Conservation (phyloP, 2,888 invertebrate genomes). For the Saturnia japonica region DNA sequence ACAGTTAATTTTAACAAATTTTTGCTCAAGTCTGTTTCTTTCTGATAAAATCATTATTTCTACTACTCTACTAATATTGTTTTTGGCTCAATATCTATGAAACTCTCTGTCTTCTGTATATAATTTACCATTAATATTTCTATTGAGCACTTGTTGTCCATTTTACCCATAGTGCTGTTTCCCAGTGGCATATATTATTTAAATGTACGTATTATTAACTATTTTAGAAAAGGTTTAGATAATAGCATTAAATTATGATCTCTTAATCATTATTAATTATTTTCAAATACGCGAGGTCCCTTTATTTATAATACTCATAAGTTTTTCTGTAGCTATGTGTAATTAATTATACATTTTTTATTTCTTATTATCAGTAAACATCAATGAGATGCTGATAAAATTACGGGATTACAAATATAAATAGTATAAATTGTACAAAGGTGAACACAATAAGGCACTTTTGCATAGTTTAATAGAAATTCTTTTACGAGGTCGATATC, state of each 20-base stretch:
- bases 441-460: not conserved
- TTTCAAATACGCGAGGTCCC: constrained; percentile 69
- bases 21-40: constrained; percentile 73
- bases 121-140: constrained; percentile 12
- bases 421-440: not conserved
- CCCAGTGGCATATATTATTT: constrained; percentile 71
- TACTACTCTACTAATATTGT: constrained; percentile 24
- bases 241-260: constrained; percentile 80
- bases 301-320: constrained; percentile 82
- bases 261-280: constrained; percentile 82
- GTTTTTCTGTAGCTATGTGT: constrained; percentile 70
- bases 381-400: constrained; percentile 54
- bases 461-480: not conserved
- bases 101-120: constrained; percentile 28
- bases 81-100: constrained; percentile 26
- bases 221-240: constrained; percentile 73
- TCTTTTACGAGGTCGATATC: not conserved
- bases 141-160: constrained; percentile 9
- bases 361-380: constrained; percentile 36
- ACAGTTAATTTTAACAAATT: constrained; percentile 73
- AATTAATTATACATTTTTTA: constrained; percentile 48
- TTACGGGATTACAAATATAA: constrained; percentile 32
- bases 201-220: constrained; percentile 73
- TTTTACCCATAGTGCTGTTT: constrained; percentile 33
- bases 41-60: constrained; percentile 32